phyloP scores from a whole-genome alignment of 1,140 invertebrate genomes.

The Leptonema lineaticorne region DNA sequence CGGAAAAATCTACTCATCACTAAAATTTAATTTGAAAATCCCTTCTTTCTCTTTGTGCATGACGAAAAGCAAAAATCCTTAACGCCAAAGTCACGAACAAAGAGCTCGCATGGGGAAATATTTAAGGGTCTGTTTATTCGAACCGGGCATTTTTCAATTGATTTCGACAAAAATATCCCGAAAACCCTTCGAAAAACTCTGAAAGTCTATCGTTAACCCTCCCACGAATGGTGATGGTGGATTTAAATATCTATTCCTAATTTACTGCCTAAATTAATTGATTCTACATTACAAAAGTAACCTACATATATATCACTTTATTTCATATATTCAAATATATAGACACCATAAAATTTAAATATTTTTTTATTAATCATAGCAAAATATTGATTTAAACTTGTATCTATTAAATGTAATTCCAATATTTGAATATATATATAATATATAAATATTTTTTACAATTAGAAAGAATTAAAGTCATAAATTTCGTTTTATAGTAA shows the following conservation, averaged over 20 bases:
- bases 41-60: neutral
- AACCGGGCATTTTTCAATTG: neutral
- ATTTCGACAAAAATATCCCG: neutral
- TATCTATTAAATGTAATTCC: too few relatives aligned
- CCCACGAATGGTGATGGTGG: constrained; percentile 1
- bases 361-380: too few relatives aligned
- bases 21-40: constrained; percentile 15
- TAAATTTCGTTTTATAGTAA: too few relatives aligned
- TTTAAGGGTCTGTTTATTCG: constrained; percentile 7
- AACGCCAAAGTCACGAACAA: neutral
- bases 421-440: too few relatives aligned
- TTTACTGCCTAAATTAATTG: constrained; percentile 9
- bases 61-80: neutral
- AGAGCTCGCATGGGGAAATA: constrained; percentile 11
- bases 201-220: constrained; percentile 7
- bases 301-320: too few relatives aligned
- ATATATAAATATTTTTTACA: too few relatives aligned
- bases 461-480: too few relatives aligned
- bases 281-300: too few relatives aligned
- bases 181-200: neutral
- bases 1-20: constrained; percentile 2
- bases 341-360: too few relatives aligned
- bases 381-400: too few relatives aligned
- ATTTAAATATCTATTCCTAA: constrained; percentile 21
- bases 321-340: too few relatives aligned